Conservation (phyloP, 2,113 vertebrate genomes). For the Grantiella picta region DNA sequence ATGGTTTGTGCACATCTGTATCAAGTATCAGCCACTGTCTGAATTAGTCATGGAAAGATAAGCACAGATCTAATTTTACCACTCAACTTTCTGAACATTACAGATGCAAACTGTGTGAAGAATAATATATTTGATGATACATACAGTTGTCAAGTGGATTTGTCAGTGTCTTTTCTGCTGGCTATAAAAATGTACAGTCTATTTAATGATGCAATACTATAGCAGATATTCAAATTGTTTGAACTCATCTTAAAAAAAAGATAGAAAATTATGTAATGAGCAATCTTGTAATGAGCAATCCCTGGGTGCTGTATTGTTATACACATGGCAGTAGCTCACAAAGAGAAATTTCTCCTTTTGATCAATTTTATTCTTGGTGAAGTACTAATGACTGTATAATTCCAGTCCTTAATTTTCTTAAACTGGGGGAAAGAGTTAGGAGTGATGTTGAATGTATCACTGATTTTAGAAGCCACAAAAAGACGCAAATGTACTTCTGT, state of each 20-base stretch:
- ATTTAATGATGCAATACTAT: background rate
- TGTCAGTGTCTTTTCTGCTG: background rate
- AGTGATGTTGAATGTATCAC: background rate
- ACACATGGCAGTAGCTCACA: background rate
- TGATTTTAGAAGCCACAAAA: background rate
- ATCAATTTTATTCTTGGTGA: background rate
- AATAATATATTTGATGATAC: background rate
- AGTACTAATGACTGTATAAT: background rate
- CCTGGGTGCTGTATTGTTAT: background rate
- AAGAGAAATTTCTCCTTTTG: background rate
- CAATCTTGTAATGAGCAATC: background rate
- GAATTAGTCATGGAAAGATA: constrained; percentile 4
- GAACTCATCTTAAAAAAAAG: background rate
- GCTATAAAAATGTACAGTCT: background rate
- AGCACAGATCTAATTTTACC: background rate
- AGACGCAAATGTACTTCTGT: background rate
- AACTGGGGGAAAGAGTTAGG: background rate
- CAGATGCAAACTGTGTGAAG: background rate
- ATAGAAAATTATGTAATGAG: background rate
- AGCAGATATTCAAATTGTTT: background rate
- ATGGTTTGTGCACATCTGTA: background rate
- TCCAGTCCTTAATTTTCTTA: background rate
- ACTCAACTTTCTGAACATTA: background rate
- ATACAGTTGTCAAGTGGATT: background rate
- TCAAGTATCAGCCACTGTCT: background rate